Base-by-base conservation (phyloP, 1,140 invertebrate genomes). In the Halesus radiatus region DNA sequence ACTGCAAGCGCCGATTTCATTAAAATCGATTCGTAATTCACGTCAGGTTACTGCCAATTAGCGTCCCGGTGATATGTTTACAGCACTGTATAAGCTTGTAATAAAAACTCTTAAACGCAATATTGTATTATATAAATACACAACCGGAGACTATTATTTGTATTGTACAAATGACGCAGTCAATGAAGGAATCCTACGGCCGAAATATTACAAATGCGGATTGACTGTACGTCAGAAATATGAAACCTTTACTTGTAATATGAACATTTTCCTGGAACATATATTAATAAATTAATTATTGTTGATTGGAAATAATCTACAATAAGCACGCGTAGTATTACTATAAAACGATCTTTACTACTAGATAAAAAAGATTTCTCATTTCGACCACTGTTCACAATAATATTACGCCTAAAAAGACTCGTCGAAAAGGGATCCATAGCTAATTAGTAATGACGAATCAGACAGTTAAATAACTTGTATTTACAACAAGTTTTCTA, bases 11-110 rank as follows among this genome's bases (percentile, higher is more conserved):
- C 32, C 50, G 50, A 52, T 73, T 23, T 73, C 78, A 72, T 79
- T 73, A 60, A 73, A 79, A 73, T 73, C 22, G 50, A 58, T 76
- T 80, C 74, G 80, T 78, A 81, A 81, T 78, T 78, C 76, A 74
- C 76, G 70, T 76, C 72, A 60, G 52, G 73, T 58, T 68, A 56
- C 70, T 54, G 66, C 80, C 77, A 82, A 82, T 82, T 82, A 82
- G 80, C 74, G 77, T 72, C 64, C 52, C 22, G 23, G 58, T 52
- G 80, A 79, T 82, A 79, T 79, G 77, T 82, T 82, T 82, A 82
- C 75, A 70, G 45, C 78, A 13, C 58, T 75, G 54, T 23, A 74
- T 60, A 62, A 72, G 66, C 22, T 50, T 50, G 37, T 70, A 70
- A 70, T 70, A 16, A 70, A 70, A 70, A 45, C 22, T 50, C n/a